Base-by-base conservation (phyloP, 2,797 vertebrate species). In the Cyclopterus lumpus region DNA sequence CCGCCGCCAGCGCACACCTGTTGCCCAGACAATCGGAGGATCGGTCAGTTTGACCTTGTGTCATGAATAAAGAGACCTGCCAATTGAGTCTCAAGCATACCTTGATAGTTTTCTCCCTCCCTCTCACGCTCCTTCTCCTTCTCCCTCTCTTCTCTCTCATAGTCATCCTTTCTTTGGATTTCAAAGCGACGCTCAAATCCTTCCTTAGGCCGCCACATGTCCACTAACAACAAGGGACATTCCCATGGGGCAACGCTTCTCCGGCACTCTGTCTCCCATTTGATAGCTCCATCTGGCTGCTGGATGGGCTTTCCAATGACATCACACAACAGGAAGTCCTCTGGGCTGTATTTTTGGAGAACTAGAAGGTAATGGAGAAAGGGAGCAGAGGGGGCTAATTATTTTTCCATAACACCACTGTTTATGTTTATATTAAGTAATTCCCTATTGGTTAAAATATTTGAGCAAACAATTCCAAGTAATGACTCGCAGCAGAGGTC, bases 111-210 rank as follows among this genome's bases (percentile, higher is more conserved):
- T 1, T 96, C 95, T 20, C 94, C 93, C 22, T 97, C 96, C 18
- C 92, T 92, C 79, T 95, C 94, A 4, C 93, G 91, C 51, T 97
- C 95, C 87, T 91, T 95, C 59, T 97, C 93, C 38, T 87, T 91
- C 82, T 95, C 93, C 68, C 66, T 91, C 82, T 95, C 95, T 55
- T 95, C 93, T 81, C 91, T 93, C 79, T 96, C 95, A 65, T 95
- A 95, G 79, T 95, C 96, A 10, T 95, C 95, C 73, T 95, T 94
- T 28, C 94, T 92, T 36, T 96, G 96, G 72, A 98, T 96, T 92
- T 98, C 97, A 86, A 97, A 97, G 53, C 97, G 95, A 4, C 97
- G 94, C 67, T 97, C 97, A 67, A 96, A 97, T 15, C 97, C 97
- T 0, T 96, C 94, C 80, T 97, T 96, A 14, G 96, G 96, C 73